A percentile compares a stretch with the other conserved stretches of the same genome.
Evolutionary conservation across 2,797 vertebrate species (phyloP).

Genomic region (Clarias pachynema): DNA sequence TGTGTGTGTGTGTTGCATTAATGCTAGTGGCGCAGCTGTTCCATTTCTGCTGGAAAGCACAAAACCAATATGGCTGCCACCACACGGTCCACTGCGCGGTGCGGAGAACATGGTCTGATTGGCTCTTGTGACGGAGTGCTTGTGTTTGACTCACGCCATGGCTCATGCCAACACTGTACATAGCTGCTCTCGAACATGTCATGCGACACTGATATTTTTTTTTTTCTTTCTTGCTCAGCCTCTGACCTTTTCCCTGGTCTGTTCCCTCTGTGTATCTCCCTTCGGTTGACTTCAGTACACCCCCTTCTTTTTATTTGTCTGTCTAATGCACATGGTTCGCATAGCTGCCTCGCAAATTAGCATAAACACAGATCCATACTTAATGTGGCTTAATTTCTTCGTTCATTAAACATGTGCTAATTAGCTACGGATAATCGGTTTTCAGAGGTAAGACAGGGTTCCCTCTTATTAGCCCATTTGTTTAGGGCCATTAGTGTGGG

Average conservation of each 20-base stretch:
- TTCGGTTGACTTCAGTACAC: background rate
- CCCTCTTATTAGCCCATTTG: constrained; percentile 72
- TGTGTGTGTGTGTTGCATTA: background rate
- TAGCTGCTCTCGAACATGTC: constrained; percentile 37
- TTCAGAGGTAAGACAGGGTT: constrained; percentile 69
- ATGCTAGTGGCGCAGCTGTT: background rate
- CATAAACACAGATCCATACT: constrained; percentile 65
- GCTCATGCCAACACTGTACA: constrained; percentile 36
- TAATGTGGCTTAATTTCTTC: constrained; percentile 67
- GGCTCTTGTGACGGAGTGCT: constrained; percentile 30
- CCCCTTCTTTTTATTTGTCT: constrained; percentile 41
- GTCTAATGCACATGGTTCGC: constrained; percentile 42
- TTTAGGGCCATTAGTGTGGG: constrained; percentile 66
- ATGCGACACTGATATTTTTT: constrained; percentile 39
- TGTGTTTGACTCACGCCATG: constrained; percentile 30
- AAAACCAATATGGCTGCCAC: constrained; percentile 34
- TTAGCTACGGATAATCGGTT: constrained; percentile 72
- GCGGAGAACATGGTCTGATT: constrained; percentile 29
- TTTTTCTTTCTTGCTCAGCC: constrained; percentile 8
- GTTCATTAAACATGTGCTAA: constrained; percentile 70
- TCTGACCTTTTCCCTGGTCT: background rate
- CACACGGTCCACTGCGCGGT: background rate
- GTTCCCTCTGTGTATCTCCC: background rate
- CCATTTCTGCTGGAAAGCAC: constrained; percentile 23
- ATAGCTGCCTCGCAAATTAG: constrained; percentile 51